Conservation (phyloP, 1,140 invertebrate genomes). For the Zaprionus vittiger region DNA sequence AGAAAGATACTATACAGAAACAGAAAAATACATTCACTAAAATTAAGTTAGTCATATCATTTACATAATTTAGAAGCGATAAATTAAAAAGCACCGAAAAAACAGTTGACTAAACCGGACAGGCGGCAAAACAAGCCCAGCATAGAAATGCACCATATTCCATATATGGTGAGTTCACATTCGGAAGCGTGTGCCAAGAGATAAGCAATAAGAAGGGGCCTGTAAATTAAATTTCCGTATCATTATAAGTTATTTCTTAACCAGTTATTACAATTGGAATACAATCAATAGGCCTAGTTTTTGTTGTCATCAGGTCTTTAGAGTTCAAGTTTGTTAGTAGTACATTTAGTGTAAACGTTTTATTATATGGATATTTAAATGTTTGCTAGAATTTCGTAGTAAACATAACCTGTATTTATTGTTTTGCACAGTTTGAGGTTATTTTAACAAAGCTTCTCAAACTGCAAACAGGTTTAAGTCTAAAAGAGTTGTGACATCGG, state of each 20-base stretch:
- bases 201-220: neutral
- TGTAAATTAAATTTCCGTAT: neutral
- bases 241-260: neutral
- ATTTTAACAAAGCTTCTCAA: neutral
- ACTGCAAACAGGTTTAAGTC: neutral
- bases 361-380: neutral
- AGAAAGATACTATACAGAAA: conserved; percentile 22
- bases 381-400: neutral
- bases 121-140: conserved; percentile 25
- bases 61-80: conserved; percentile 78
- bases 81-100: conserved; percentile 72
- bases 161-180: conserved; percentile 23
- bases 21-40: conserved; percentile 67
- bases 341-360: neutral
- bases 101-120: conserved; percentile 19
- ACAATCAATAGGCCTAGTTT: neutral
- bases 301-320: neutral
- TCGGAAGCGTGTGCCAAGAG: conserved; percentile 1
- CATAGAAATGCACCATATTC: conserved; percentile 35
- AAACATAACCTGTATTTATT: neutral
- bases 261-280: neutral
- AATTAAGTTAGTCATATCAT: conserved; percentile 73
- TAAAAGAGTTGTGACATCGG: neutral
- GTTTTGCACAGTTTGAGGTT: neutral
- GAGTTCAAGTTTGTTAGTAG: neutral